Evolutionary conservation across 2,888 invertebrate species (phyloP), one percentile per base, ranked within the genome.

Genomic region (Strigamia maritima): DNA sequence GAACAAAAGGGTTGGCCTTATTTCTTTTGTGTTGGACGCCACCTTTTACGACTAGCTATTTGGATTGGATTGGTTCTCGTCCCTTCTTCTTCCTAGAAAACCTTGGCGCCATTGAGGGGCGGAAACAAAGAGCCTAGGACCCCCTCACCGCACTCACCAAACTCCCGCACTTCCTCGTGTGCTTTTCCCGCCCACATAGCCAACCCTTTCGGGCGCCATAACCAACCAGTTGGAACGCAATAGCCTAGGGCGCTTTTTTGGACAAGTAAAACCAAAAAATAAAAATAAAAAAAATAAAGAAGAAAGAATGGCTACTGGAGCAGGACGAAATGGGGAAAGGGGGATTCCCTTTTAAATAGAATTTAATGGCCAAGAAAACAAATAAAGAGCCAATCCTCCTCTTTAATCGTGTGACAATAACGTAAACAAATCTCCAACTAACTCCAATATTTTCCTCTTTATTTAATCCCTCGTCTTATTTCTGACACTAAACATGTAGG

Each of bases 1-100:
- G 54, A 54, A 54, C 54, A 54, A 54, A 54, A 54, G 54, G 54
- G 54, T 54, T 54, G 54, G 54, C 54, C 54, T 54, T 54, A 54
- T 54, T 54, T 54, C 54, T 54, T 54, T 54, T 54, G 54, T 54
- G 54, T 54, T 54, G 22, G 19, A 54, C 54, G 54, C 54, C 54
- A 54, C 54, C 54, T 54, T 54, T 54, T 54, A 54, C 54, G 54
- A 54, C 54, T 54, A 54, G 54, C 54, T 54, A 54, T 54, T 54
- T 54, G 54, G 54, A n/a, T 54, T 44, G 8, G 22, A 8, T 54
- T 54, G 35, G 35, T 19, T 54, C 8, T 54, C 54, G 54, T 54
- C 54, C 54, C 54, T 54, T 54, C 54, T 54, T 54, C 54, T 54
- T 54, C 54, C 54, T n/a, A 54, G 54, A 54, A 54, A 54, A n/a